Conservation (phyloP, 2,888 invertebrate genomes). For the Drosophila fulvimacula region DNA sequence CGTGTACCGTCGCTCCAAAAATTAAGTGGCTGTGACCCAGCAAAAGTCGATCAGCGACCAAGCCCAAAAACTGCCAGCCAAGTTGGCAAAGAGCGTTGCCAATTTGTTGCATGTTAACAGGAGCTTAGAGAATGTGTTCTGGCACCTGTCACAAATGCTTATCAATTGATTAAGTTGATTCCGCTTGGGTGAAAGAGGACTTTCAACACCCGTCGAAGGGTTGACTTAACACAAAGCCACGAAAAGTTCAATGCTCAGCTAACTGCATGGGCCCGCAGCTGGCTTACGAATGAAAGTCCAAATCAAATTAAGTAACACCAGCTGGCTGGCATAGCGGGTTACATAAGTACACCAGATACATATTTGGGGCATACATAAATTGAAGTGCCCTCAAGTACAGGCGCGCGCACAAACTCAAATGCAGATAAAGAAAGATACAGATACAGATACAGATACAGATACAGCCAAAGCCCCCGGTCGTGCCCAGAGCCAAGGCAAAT, state of each 20-base stretch:
- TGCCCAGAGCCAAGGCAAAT: slow-evolving; percentile 16
- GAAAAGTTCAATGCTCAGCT: slow-evolving; percentile 1
- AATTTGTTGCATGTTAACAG: slow-evolving; percentile 24
- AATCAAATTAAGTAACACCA: slow-evolving; percentile 10
- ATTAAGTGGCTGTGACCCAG: slow-evolving; percentile 19
- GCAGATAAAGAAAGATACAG: not conserved
- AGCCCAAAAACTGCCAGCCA: not conserved
- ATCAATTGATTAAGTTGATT: slow-evolving; percentile 41
- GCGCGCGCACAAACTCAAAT: not conserved
- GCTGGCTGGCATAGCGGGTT: not conserved
- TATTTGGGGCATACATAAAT: slow-evolving; percentile 6
- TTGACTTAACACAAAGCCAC: slow-evolving; percentile 1
- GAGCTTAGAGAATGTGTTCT: slow-evolving; percentile 30
- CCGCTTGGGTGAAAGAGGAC: slow-evolving; percentile 1
- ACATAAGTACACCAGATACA: not conserved
- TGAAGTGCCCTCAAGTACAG: slow-evolving; percentile 8
- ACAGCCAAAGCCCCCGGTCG: not conserved
- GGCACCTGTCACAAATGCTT: slow-evolving; percentile 67
- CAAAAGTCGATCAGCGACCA: slow-evolving; percentile 10
- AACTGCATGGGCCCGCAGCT: slow-evolving; percentile 3
- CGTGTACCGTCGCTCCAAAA: not conserved
- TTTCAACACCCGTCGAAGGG: slow-evolving; percentile 9
- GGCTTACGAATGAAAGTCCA: not conserved
- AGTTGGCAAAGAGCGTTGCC: slow-evolving; percentile 13
- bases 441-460: not conserved